phyloP scores from a whole-genome alignment of 1,140 invertebrate species.

The Meloidogyne floridensis region DNA sequence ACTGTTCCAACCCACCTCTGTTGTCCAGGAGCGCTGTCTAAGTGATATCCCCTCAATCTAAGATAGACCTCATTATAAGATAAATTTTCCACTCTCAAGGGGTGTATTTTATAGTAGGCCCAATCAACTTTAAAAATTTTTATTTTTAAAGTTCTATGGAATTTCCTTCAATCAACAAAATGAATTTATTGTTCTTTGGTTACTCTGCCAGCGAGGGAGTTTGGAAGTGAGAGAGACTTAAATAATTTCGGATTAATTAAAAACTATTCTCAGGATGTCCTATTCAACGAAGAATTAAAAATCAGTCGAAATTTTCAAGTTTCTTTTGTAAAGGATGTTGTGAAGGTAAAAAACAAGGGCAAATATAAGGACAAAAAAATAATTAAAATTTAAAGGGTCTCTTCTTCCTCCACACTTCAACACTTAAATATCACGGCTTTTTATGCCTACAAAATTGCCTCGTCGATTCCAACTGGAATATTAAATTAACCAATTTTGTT shows the following conservation, averaged over 20 bases:
- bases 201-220: constrained; percentile 61
- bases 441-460: constrained; percentile 62
- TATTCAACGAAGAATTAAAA: constrained; percentile 63
- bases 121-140: not conserved
- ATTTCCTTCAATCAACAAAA: constrained; percentile 66
- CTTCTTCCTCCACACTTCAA: constrained; percentile 53
- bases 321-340: constrained; percentile 63
- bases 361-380: no score
- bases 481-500: constrained; percentile 61
- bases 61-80: no score
- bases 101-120: no score
- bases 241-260: not conserved
- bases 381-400: constrained; percentile 46
- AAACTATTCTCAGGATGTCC: constrained; percentile 52
- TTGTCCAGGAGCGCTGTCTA: no score
- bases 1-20: no score
- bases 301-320: constrained; percentile 62
- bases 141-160: constrained; percentile 56
- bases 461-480: constrained; percentile 63
- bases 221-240: constrained; percentile 49
- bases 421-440: constrained; percentile 54
- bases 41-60: no score
- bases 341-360: constrained; percentile 34
- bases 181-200: constrained; percentile 63
- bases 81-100: no score